Percentiles rank a stretch among this genome's conserved stretches.
Evolutionary conservation across 2,797 vertebrate species (phyloP).

Genomic region (Syngnathus acus): DNA sequence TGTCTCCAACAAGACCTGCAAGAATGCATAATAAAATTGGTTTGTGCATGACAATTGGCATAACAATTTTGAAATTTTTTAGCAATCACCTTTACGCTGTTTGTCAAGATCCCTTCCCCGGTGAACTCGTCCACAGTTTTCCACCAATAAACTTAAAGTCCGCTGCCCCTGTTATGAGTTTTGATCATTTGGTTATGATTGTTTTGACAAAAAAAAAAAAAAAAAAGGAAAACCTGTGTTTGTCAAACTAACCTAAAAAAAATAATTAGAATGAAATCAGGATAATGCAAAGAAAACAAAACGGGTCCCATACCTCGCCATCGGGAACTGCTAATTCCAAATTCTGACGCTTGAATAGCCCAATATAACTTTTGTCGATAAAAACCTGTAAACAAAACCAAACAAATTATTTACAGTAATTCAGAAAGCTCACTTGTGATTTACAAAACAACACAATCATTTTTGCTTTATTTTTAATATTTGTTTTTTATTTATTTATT

Average conservation of each 20-base stretch:
- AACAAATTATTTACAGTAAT: background rate
- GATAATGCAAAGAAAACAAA: background rate
- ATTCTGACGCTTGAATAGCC: conserved; percentile 77
- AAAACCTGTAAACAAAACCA: conserved; percentile 73
- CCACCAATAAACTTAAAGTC: conserved; percentile 82
- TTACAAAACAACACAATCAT: background rate
- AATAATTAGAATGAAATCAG: background rate
- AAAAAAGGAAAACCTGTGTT: background rate
- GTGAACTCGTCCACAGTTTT: conserved; percentile 88
- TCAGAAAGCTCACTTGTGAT: background rate
- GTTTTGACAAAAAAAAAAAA: background rate
- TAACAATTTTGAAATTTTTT: conserved; percentile 13
- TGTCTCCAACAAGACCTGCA: conserved; percentile 86
- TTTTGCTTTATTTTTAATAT: background rate
- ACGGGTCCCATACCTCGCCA: conserved; percentile 72
- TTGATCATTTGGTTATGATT: background rate
- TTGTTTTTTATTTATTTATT: no score
- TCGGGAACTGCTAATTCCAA: conserved; percentile 75
- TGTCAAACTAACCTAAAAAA: background rate
- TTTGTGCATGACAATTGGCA: background rate
- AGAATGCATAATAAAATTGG: conserved; percentile 38
- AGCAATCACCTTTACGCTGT: conserved; percentile 83
- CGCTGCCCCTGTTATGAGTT: conserved; percentile 68
- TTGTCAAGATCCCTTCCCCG: conserved; percentile 76
- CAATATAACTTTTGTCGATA: conserved; percentile 79